Evolutionary conservation across 2,797 vertebrate species (phyloP).

Genomic region (Ibycter americanus): DNA sequence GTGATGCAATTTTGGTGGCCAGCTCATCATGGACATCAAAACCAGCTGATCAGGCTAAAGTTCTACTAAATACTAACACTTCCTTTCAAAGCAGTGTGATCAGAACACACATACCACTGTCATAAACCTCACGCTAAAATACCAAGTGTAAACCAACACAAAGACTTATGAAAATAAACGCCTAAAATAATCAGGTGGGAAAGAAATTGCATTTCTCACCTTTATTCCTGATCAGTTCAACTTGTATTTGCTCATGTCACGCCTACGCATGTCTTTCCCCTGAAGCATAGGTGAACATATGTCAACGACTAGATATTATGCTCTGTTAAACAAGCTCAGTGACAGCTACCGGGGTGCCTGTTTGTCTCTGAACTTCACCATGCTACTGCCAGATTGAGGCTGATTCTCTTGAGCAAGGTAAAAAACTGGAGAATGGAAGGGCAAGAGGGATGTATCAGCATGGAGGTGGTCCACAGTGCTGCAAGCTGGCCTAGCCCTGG

Average conservation of each 20-base stretch:
- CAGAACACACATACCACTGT: not conserved
- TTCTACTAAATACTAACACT: rapidly evolving
- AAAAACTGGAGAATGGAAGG: not conserved
- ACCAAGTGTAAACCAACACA: not conserved
- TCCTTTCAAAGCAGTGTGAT: not conserved
- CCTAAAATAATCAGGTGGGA: not conserved
- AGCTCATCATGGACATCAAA: not conserved
- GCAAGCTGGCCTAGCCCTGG: rapidly evolving
- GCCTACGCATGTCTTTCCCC: not conserved
- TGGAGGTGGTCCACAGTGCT: not conserved
- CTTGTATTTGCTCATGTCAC: not conserved
- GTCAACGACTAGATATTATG: not conserved
- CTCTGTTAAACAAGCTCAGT: not conserved
- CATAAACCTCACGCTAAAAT: not conserved
- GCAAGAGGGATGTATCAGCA: not conserved
- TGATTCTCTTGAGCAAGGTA: not conserved
- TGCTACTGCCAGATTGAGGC: not conserved
- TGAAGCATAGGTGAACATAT: not conserved
- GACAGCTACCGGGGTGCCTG: not conserved
- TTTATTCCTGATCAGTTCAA: not conserved
- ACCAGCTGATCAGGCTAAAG: not conserved
- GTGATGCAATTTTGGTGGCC: not conserved
- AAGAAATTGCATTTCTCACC: not conserved
- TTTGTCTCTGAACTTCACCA: not conserved
- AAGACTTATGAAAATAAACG: not conserved